Conservation (phyloP, 2,113 vertebrate species). For the Gavia stellata region DNA sequence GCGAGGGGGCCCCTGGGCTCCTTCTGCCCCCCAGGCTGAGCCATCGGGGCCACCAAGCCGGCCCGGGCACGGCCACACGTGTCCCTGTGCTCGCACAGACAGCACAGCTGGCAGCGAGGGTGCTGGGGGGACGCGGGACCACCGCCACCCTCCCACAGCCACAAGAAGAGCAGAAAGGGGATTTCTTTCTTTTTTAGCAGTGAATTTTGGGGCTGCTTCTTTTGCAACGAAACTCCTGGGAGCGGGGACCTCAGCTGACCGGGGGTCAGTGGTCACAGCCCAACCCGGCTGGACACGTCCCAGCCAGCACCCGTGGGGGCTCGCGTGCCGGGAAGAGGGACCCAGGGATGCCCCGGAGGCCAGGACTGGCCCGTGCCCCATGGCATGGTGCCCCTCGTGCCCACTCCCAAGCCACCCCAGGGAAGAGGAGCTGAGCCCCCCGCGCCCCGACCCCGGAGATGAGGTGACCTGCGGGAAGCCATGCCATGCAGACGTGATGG, state of each 20-base stretch:
- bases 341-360: background rate
- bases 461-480: background rate
- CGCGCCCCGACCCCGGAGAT: background rate
- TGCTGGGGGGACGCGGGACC: background rate
- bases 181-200: background rate
- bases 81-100: background rate
- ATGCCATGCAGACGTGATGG: constrained; percentile 21
- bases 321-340: background rate
- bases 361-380: background rate
- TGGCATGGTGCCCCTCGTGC: fast-evolving
- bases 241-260: no score
- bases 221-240: background rate
- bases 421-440: background rate
- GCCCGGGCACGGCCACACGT: background rate
- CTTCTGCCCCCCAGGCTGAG: background rate
- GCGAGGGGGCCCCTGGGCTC: background rate
- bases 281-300: background rate
- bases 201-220: background rate
- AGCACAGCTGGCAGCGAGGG: background rate
- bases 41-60: background rate
- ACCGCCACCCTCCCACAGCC: background rate
- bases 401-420: background rate
- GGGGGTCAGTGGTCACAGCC: background rate
- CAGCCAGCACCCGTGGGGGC: background rate
- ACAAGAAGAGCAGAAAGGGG: background rate